Evolutionary conservation across 2,113 vertebrate species (phyloP).

Genomic region (Todiramphus saurophagus): DNA sequence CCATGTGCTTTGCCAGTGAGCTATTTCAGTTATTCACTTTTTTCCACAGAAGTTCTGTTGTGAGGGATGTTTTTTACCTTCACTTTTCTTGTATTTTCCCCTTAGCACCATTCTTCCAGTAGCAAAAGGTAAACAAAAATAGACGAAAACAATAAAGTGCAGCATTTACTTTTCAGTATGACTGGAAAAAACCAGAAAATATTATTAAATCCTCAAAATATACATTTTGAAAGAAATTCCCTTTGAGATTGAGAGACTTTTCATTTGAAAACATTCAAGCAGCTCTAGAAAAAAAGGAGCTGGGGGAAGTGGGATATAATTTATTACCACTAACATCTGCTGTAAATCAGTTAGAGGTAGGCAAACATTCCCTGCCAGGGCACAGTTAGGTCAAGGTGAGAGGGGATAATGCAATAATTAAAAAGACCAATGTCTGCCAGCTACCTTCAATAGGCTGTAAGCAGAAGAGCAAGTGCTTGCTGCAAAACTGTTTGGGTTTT

Average conservation of each 20-base stretch:
- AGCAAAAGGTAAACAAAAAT: background rate
- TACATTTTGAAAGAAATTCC: background rate
- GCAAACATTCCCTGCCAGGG: slow-evolving; percentile 55
- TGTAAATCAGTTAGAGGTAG: slow-evolving; percentile 62
- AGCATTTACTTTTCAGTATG: background rate
- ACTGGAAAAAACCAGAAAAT: background rate
- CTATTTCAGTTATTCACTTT: slow-evolving; percentile 32
- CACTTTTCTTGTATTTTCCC: background rate
- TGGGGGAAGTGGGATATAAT: slow-evolving; percentile 51
- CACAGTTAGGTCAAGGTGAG: slow-evolving; percentile 63
- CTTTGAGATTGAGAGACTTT: slow-evolving; percentile 36
- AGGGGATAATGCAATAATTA: slow-evolving; percentile 55
- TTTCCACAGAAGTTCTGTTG: background rate
- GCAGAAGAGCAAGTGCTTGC: background rate
- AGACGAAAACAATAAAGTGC: background rate
- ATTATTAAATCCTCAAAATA: background rate
- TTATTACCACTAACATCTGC: slow-evolving; percentile 64
- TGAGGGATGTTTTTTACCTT: slow-evolving; percentile 9
- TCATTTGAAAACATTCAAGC: slow-evolving; percentile 52
- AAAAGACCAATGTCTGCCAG: background rate
- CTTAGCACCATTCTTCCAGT: background rate
- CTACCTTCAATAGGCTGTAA: background rate
- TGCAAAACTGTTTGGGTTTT: background rate
- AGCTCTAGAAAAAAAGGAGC: background rate
- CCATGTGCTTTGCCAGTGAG: slow-evolving; percentile 46